These are phyloP conservation scores for Natrix natrix DNA, from an alignment of 2,797 vertebrate species.

Conservation along the genomic window DNA sequence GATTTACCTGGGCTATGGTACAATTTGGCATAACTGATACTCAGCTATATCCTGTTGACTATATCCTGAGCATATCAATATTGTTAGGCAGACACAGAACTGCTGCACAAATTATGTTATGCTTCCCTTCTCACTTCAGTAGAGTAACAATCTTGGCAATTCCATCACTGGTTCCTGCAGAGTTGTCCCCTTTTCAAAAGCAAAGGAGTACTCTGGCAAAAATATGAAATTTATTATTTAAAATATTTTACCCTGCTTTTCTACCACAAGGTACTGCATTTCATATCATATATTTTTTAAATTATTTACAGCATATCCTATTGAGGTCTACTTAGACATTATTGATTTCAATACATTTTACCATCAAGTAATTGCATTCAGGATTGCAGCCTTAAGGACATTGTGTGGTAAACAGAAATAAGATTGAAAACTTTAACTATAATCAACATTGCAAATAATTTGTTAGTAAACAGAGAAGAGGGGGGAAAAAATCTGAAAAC, in stretches of 20 bases:
- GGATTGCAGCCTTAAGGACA: conserved; percentile 20
- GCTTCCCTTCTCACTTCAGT: not conserved
- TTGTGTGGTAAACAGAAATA: conserved; percentile 45
- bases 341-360: not conserved
- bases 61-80: not conserved
- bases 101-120: not conserved
- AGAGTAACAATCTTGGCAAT: not conserved
- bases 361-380: not conserved
- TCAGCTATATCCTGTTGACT: conserved; percentile 24
- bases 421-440: conserved; percentile 37
- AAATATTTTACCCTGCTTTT: not conserved
- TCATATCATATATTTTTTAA: conserved; percentile 25
- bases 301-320: not conserved
- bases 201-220: not conserved
- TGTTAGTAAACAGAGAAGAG: conserved; percentile 22
- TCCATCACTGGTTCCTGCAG: not conserved
- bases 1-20: conserved; percentile 49
- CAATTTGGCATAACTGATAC: conserved; percentile 30
- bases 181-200: not conserved
- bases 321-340: not conserved
- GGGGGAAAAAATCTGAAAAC: conserved; percentile 46
- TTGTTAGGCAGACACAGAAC: not conserved
- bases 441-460: conserved; percentile 41
- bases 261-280: conserved; percentile 14
- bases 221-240: conserved; percentile 4